Base-by-base conservation (phyloP, 92 coral and sea anemone species). In the Epizoanthus fatuus region DNA sequence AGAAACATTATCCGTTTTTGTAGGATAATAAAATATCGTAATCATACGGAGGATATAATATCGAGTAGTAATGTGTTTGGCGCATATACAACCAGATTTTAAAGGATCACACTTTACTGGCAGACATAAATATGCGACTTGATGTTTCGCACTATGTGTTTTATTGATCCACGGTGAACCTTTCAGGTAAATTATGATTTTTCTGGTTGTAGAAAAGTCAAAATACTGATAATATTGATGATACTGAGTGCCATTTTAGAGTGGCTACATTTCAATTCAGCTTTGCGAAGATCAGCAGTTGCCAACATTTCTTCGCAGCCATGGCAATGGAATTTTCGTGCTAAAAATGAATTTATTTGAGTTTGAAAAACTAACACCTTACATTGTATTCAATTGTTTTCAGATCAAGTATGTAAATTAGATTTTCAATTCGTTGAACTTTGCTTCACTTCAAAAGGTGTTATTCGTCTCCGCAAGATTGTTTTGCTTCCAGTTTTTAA, bases 241-340 rank as follows among this genome's bases (percentile, higher is more conserved):
- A 49, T 49, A 8, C 9, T 10, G 9, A 10, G 9, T 10, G 53
- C 53, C 40, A 39, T 16, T 37, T 38, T 66, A 4, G 72, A 66
- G 11, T 66, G 49, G 10, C 3, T 29, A 1, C 4, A 9, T 37
- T 3, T 66, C 15, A 37, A 32, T 32, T 38, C 69, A 63, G 16
- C 38, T 63, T 38, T 32, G 38, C 38, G 15, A 63, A 9, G 13
- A 63, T 29, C 13, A 22, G 3, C 15, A 11, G 32, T 63, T 29
- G 15, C 32, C 0, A 63, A 29, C 38, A 25, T 63, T 37, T 66
- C 40, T 66, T 37, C 20, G 72, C 47, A 66, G 40, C 72, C 72
- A 66, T 44, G 72, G 15, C 72, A 37, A 35, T 66, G 72, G n/a
- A 37, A 44, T 66, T 38, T 20, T 13, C 72, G 17, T 66, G 45